Evolutionary conservation across 2,797 vertebrate genomes (phyloP).

Genomic region (Oreochromis mossambicus): DNA sequence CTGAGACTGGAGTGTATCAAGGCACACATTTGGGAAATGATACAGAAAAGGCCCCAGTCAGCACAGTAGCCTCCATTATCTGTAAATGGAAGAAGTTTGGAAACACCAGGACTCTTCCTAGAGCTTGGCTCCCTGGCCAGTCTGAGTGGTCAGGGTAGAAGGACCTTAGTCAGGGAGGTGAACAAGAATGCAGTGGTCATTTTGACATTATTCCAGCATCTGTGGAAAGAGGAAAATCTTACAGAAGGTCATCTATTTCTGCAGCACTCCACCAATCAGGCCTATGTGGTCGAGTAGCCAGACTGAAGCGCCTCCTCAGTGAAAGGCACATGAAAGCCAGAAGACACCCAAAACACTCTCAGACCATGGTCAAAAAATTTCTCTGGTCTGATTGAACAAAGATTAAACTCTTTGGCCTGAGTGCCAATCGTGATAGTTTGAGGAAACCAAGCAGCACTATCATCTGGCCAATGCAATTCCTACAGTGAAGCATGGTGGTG

Average conservation of each 20-base stretch:
- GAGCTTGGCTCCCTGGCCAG: not conserved
- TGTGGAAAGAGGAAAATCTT: not conserved
- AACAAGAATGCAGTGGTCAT: not conserved
- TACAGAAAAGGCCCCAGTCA: not conserved
- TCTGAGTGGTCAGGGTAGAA: not conserved
- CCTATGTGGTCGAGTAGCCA: not conserved
- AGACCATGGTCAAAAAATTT: not conserved
- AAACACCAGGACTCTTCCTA: not conserved
- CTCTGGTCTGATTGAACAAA: not conserved
- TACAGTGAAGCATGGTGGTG: not conserved
- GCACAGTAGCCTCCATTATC: not conserved
- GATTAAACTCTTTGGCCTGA: not conserved
- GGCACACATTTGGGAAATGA: not conserved
- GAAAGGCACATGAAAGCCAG: not conserved
- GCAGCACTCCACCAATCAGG: not conserved
- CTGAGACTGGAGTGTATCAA: not conserved
- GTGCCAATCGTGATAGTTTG: not conserved
- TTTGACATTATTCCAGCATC: not conserved
- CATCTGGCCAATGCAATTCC: not conserved
- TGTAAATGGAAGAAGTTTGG: not conserved
- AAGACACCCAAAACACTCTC: not conserved
- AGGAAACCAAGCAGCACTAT: not conserved
- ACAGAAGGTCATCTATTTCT: not conserved
- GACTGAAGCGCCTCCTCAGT: not conserved
- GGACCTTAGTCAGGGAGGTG: not conserved